Conservation (phyloP, 2,113 vertebrate genomes). For the Dasypus novemcinctus region DNA sequence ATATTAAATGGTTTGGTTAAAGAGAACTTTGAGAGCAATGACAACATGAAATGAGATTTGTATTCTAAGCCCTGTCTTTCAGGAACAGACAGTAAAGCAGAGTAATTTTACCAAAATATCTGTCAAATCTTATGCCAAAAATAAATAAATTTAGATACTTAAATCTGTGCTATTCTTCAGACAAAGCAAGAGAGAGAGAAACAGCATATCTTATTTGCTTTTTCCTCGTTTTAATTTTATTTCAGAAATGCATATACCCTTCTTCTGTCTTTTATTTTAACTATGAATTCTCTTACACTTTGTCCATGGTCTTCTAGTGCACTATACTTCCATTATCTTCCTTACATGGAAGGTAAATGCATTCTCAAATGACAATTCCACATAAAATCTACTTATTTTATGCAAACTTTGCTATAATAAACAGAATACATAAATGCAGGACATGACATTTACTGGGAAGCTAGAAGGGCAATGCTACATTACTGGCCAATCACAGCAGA, state of each 20-base stretch:
- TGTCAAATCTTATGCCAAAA: not conserved
- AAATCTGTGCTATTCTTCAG: not conserved
- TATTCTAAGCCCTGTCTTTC: not conserved
- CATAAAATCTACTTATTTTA: not conserved
- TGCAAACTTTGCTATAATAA: not conserved
- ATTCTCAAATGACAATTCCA: not conserved
- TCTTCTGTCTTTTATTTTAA: not conserved
- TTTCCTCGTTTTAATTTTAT: not conserved
- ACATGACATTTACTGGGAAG: not conserved
- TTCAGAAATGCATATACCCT: not conserved
- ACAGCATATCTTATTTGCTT: not conserved
- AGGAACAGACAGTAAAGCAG: not conserved
- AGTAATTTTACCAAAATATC: not conserved
- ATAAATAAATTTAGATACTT: not conserved
- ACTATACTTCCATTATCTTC: not conserved
- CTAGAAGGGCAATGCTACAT: not conserved
- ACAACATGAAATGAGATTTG: not conserved
- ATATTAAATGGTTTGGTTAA: not conserved
- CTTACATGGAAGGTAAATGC: not conserved
- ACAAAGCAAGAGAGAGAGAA: not conserved
- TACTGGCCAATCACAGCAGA: not conserved
- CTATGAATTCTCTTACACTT: not conserved
- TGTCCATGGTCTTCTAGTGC: not conserved
- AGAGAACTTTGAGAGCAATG: not conserved
- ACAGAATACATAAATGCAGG: not conserved